Evolutionary conservation across 1,140 invertebrate genomes (phyloP), one percentile per base, ranked within the genome.

Genomic region (Xylocopa sonorina): DNA sequence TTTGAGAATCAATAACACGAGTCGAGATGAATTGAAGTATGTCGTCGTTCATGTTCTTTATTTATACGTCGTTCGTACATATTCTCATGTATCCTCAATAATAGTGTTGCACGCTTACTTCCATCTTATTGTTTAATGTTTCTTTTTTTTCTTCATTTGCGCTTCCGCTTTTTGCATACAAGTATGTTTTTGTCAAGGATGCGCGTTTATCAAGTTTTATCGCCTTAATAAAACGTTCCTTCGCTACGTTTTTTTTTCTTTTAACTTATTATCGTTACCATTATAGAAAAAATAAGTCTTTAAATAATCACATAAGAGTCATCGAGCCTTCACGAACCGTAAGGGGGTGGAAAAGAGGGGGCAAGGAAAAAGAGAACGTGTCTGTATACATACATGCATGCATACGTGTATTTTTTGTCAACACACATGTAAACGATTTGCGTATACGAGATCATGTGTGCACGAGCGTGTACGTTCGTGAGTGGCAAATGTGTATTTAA

Each of bases 211-310:
- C 88, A 87, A 85, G 73, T 86, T 83, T n/a, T 83, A 84, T 88
- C 85, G 86, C 87, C 73, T 87, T 87, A 84, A 87, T 89, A 89
- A 89, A 90, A 89, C 89, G 84, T 88, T 89, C 79, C 81, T 89
- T 85, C 82, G 83, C 89, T 91, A 90, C 88, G 87, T 82, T 67
- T 89, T 55, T 38, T 50, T 90, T 90, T 88, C 90, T 90, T 90
- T 86, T 88, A 80, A 89, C 86, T 88, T 89, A 87, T 87, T 85
- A 89, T 90, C 79, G 86, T 90, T 90, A 90, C 89, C 85, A 73
- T 92, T 91, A 92, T 92, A 92, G 90, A 92, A 92, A 92, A 92
- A 92, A 92, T 92, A 92, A 92, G 91, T 92, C 91, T 92, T 92
- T 91, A 92, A 92, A 92, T 91, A 92, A 92, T 92, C 90, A 92